Evolutionary conservation across 2,113 vertebrate species (phyloP), one percentile per base, ranked within the genome.

Genomic region (Colaptes auratus): DNA sequence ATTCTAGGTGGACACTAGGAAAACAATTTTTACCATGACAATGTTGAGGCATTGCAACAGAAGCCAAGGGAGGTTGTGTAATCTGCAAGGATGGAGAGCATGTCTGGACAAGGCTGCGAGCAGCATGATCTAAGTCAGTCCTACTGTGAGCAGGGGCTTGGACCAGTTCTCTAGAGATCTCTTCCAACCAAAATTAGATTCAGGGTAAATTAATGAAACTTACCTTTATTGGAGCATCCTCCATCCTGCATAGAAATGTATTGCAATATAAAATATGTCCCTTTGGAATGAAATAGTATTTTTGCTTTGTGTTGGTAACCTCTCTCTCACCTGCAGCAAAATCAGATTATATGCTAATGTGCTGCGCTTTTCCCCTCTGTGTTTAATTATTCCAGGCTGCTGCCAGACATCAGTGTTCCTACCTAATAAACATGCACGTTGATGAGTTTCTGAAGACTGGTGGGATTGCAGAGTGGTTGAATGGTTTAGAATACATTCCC

Each of bases 371-470:
- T 73, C 88, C 58, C 58, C 67, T 93, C 66, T 75, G n/a, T 85
- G 35, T 95, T 93, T 92, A 79, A 96, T 65, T 95, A 55, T 65
- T 95, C 52, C 71, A 98, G 98, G 98, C 98, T 87, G 98, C 98
- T 69, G 98, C 98, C 86, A 98, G 98, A 90, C 98, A 98, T 94
- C 98, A 98, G 96, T 98, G 98, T 96, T 98, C 97, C 78, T 98
- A 98, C 95, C 93, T 98, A 97, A 98, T 98, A 96, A 98, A 98
- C 94, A 98, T 98, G 98, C 98, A 98, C 10, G 98, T 98, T 79
- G 98, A 98, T 91, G 98, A 98, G 96, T 98, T 98, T 90, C 89
- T 98, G 95, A 98, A 98, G 97, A 98, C 98, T 61, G 98, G 98
- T 1, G 98, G 98, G 74, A 98, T 98, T 72, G 96, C 98, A 61